These are phyloP conservation scores for Papilio demoleus DNA, from an alignment of 2,888 invertebrate species.

Conservation along the genomic window DNA sequence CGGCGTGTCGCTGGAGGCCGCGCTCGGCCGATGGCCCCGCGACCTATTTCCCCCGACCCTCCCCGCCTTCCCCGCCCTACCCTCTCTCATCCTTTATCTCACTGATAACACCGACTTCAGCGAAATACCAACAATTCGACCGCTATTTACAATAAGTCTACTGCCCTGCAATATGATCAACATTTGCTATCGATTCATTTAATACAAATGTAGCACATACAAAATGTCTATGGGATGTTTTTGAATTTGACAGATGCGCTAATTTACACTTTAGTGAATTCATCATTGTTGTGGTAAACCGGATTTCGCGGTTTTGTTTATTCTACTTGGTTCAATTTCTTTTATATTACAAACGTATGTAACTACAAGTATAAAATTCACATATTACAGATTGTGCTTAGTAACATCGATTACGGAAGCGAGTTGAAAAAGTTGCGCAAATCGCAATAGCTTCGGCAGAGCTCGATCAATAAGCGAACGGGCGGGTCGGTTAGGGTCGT, in stretches of 20 bases:
- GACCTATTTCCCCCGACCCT: slow-evolving; percentile 71
- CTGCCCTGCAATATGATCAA: not conserved
- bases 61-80: slow-evolving; percentile 51
- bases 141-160: slow-evolving; percentile 29
- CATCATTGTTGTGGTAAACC: slow-evolving; percentile 49
- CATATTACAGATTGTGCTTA: slow-evolving; percentile 11
- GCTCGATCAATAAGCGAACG: slow-evolving; percentile 45
- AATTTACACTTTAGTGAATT: slow-evolving; percentile 43
- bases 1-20: slow-evolving; percentile 65
- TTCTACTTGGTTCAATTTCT: slow-evolving; percentile 41
- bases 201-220: slow-evolving; percentile 19
- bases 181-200: too few species aligned
- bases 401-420: slow-evolving; percentile 13
- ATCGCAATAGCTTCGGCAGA: slow-evolving; percentile 20
- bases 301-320: slow-evolving; percentile 47
- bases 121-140: slow-evolving; percentile 48
- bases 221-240: slow-evolving; percentile 39
- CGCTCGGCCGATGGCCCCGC: slow-evolving; percentile 75
- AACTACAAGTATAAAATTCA: not conserved
- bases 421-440: slow-evolving; percentile 5
- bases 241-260: slow-evolving; percentile 40
- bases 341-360: not conserved
- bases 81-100: slow-evolving; percentile 67
- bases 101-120: slow-evolving; percentile 65
- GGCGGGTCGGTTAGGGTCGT: slow-evolving; percentile 35